A percentile compares a stretch with the other conserved stretches of the same genome.
Conservation (phyloP, 2,797 vertebrate species). For the Miichthys miiuy region DNA sequence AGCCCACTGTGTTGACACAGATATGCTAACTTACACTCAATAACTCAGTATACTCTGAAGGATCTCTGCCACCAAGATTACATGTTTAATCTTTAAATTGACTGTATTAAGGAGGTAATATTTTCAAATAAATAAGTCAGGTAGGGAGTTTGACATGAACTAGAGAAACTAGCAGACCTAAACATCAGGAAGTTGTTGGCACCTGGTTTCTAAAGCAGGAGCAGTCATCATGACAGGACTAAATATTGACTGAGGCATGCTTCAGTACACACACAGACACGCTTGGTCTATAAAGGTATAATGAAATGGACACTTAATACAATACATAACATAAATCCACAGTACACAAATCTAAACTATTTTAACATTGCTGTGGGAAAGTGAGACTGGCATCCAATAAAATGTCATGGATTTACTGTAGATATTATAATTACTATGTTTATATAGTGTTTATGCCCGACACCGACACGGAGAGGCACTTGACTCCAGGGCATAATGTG, state of each 20-base stretch:
- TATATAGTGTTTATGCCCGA: too few species aligned
- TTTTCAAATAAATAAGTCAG: background rate
- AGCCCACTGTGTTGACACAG: background rate
- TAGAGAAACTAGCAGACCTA: background rate
- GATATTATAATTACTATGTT: too few species aligned
- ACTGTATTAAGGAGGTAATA: background rate
- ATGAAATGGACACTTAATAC: too few species aligned
- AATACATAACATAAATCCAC: too few species aligned
- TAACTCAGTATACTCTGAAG: background rate
- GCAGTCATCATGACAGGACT: conserved; percentile 12
- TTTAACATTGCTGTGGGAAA: too few species aligned
- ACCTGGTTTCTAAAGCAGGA: conserved; percentile 31
- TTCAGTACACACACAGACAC: conserved; percentile 13
- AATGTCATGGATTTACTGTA: too few species aligned
- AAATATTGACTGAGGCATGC: conserved; percentile 53
- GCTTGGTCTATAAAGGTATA: conserved; percentile 16
- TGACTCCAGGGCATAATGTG: too few species aligned
- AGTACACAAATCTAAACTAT: too few species aligned
- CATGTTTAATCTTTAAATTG: background rate
- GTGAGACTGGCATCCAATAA: too few species aligned
- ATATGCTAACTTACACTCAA: background rate
- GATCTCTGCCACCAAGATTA: background rate
- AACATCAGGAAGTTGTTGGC: conserved; percentile 26
- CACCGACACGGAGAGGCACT: too few species aligned
- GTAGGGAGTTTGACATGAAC: background rate